Evolutionary conservation across 2,797 vertebrate species (phyloP).

Genomic region (Acomys russatus): DNA sequence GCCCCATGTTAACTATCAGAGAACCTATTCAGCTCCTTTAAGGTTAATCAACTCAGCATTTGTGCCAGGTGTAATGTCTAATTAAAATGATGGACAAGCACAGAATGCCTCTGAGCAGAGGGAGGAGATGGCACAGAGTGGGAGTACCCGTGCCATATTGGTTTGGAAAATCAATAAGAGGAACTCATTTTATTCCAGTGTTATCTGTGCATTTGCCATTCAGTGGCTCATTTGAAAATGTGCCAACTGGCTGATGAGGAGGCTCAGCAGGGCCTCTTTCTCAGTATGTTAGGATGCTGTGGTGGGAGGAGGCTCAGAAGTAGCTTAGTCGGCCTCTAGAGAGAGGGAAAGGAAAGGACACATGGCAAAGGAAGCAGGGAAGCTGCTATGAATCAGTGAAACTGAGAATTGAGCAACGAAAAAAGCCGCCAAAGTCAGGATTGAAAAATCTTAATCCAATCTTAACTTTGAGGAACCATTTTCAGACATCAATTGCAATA

Average conservation of each 20-base stretch:
- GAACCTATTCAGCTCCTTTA: conserved; percentile 90
- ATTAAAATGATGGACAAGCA: conserved; percentile 91
- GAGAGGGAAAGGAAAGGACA: neutral
- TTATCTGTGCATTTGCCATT: conserved; percentile 88
- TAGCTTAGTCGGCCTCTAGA: neutral
- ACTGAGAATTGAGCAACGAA: neutral
- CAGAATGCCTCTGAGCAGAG: conserved; percentile 88
- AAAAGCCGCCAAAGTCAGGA: neutral
- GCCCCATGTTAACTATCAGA: conserved; percentile 88
- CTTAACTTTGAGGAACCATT: neutral
- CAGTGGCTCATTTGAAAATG: conserved; percentile 87
- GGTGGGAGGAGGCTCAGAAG: conserved; percentile 54
- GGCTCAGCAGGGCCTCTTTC: conserved; percentile 73
- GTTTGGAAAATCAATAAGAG: conserved; percentile 92
- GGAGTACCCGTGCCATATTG: conserved; percentile 89
- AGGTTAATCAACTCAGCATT: conserved; percentile 92
- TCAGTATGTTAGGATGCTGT: conserved; percentile 71
- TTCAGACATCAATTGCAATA: neutral
- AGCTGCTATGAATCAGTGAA: neutral
- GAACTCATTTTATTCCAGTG: conserved; percentile 90
- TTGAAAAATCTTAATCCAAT: neutral
- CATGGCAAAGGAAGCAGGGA: neutral
- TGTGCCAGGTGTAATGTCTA: conserved; percentile 92
- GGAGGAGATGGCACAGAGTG: conserved; percentile 89
- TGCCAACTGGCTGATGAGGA: conserved; percentile 87